Percentiles rank a stretch among this genome's conserved stretches.
phyloP scores from a whole-genome alignment of 1,140 invertebrate genomes.

The Temnothorax longispinosus region DNA sequence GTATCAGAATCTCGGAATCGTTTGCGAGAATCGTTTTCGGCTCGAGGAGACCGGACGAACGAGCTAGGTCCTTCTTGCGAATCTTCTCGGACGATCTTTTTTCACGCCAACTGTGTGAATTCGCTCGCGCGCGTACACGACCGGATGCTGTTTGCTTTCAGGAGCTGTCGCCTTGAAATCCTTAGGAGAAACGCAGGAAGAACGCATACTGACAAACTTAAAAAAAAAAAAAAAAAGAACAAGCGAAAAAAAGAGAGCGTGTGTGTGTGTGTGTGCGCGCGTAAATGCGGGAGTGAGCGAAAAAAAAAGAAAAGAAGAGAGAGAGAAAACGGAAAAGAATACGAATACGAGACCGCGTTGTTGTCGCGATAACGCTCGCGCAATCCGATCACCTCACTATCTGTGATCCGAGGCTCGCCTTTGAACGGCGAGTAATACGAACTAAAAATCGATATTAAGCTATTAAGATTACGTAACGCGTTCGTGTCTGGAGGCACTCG shows the following conservation, averaged over 20 bases:
- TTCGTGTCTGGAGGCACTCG: conserved; percentile 65
- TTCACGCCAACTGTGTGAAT: conserved; percentile 52
- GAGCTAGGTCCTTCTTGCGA: conserved; percentile 35
- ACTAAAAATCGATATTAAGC: conserved; percentile 84
- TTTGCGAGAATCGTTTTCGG: conserved; percentile 19
- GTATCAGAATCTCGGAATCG: conserved; percentile 6
- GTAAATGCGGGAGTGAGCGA: conserved; percentile 56
- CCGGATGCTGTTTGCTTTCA: conserved; percentile 84
- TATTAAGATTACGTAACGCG: conserved; percentile 74
- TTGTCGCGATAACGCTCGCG: conserved; percentile 80
- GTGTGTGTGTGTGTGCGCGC: neutral
- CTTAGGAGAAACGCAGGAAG: conserved; percentile 81
- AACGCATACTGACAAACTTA: conserved; percentile 73
- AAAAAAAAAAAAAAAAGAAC: conserved; percentile 49
- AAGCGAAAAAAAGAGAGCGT: conserved; percentile 51
- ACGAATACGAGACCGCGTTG: conserved; percentile 69
- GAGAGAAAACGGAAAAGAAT: conserved; percentile 60
- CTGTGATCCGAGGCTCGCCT: conserved; percentile 84
- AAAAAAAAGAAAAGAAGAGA: conserved; percentile 39
- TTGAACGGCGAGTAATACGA: conserved; percentile 81
- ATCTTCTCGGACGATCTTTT: conserved; percentile 50
- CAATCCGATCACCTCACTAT: conserved; percentile 85
- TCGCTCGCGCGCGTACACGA: conserved; percentile 79
- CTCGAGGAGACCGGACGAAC: neutral
- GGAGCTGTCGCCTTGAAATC: conserved; percentile 86